Conservation (phyloP, 2,113 vertebrate species). For the Catharus bicknelli region DNA sequence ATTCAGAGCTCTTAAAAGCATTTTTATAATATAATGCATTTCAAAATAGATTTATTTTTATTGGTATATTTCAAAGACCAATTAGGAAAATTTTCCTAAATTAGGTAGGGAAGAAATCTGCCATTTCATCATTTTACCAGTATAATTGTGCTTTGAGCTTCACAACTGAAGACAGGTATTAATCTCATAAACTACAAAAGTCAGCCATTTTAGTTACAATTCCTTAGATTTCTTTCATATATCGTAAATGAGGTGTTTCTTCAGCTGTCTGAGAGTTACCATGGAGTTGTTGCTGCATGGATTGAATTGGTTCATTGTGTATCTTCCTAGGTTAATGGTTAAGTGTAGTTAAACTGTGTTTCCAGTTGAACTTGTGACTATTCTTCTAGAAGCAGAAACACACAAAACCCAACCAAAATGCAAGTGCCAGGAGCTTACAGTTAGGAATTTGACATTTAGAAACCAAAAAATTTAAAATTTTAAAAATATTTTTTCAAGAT, state of each 20-base stretch:
- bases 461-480: background rate
- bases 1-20: background rate
- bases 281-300: background rate
- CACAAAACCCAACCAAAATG: background rate
- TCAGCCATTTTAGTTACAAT: background rate
- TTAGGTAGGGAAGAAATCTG: too few relatives aligned
- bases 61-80: background rate
- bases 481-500: background rate
- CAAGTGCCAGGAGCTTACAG: background rate
- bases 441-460: background rate
- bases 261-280: background rate
- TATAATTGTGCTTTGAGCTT: background rate
- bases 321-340: background rate
- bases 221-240: background rate
- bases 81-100: background rate
- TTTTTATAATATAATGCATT: background rate
- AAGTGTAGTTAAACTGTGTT: background rate
- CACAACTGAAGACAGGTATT: background rate
- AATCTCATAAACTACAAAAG: background rate
- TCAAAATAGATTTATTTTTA: background rate
- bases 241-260: background rate
- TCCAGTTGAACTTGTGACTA: background rate
- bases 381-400: background rate
- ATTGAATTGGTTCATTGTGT: background rate
- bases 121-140: background rate